phyloP scores from a whole-genome alignment of 2,888 invertebrate species.

The Eristalinus aeneus region DNA sequence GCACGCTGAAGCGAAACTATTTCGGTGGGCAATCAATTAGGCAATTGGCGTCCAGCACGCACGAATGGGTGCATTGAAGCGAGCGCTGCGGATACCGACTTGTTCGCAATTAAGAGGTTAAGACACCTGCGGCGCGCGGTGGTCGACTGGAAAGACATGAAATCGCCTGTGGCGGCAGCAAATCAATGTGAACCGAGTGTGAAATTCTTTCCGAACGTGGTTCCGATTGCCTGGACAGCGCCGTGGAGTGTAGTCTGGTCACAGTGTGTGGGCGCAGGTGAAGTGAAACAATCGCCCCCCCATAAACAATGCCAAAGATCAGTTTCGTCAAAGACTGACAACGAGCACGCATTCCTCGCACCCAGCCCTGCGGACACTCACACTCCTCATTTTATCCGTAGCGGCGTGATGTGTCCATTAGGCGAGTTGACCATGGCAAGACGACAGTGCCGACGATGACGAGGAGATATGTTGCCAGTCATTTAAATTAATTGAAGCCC shows the following conservation, averaged over 20 bases:
- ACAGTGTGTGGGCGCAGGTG: not conserved
- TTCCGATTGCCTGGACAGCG: not conserved
- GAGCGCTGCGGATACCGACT: conserved; percentile 4
- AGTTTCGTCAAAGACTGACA: too few relatives aligned
- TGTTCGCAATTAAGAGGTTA: conserved; percentile 56
- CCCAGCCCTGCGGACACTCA: not conserved
- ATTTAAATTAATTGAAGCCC: conserved; percentile 25
- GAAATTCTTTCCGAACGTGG: conserved; percentile 27
- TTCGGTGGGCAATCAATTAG: conserved; percentile 48
- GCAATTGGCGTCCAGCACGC: conserved; percentile 54
- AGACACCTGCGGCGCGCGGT: conserved; percentile 39
- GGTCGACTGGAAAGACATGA: conserved; percentile 24
- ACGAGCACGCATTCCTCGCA: not conserved
- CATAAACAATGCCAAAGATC: too few relatives aligned
- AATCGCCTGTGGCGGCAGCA: conserved; percentile 19
- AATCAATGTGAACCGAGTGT: conserved; percentile 48
- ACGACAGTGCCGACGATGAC: not conserved
- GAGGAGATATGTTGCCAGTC: not conserved
- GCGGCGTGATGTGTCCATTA: not conserved
- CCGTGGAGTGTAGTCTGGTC: not conserved
- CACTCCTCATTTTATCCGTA: not conserved
- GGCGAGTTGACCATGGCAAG: not conserved
- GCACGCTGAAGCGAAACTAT: conserved; percentile 27
- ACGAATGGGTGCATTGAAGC: conserved; percentile 48
- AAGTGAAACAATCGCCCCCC: too few relatives aligned